Conservation (phyloP, 2,113 vertebrate genomes). For the Cebidichthys violaceus region DNA sequence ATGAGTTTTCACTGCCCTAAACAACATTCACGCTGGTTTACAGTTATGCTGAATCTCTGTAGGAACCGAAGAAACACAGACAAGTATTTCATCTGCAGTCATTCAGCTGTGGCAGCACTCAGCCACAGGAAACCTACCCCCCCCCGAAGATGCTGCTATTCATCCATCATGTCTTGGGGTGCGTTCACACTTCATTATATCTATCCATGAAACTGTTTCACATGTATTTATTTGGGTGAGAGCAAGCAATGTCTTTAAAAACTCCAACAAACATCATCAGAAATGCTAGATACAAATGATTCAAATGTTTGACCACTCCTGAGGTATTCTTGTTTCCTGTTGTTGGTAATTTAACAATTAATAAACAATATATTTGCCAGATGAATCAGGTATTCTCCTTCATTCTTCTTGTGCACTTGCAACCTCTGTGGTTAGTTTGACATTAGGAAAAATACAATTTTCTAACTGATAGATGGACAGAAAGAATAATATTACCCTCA, state of each 20-base stretch:
- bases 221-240: neutral
- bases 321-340: neutral
- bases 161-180: constrained; percentile 47
- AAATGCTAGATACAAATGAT: neutral
- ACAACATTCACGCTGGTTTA: constrained; percentile 40
- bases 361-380: neutral
- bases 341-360: neutral
- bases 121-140: constrained; percentile 58
- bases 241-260: neutral
- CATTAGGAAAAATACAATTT: neutral
- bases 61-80: constrained; percentile 46
- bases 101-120: constrained; percentile 58
- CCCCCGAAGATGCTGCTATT: constrained; percentile 46
- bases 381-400: neutral
- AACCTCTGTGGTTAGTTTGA: neutral
- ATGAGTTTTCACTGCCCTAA: constrained; percentile 52
- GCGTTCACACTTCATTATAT: constrained; percentile 36
- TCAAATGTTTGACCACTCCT: neutral
- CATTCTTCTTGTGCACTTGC: neutral
- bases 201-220: constrained; percentile 17
- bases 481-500: neutral
- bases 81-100: constrained; percentile 47
- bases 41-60: constrained; percentile 45
- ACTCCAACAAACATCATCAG: neutral
- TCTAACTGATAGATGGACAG: neutral